Conservation (phyloP, 2,797 vertebrate genomes). For the Acanthopagrus latus region DNA sequence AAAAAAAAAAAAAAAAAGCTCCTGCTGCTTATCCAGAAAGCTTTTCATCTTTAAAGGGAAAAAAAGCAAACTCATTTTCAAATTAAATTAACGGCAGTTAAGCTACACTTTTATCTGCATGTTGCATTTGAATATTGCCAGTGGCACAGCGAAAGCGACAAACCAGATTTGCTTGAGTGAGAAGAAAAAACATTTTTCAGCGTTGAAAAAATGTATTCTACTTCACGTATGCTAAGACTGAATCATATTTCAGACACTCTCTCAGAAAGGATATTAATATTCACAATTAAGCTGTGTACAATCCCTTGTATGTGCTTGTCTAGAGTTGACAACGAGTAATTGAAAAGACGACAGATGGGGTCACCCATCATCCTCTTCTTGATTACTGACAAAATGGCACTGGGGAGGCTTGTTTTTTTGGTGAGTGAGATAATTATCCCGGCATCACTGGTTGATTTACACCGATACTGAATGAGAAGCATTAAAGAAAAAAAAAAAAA, state of each 20-base stretch:
- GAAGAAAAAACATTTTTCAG: not conserved
- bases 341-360: conserved; percentile 34
- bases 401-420: conserved; percentile 25
- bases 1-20: not conserved
- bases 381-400: conserved; percentile 38
- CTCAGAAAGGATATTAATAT: conserved; percentile 22
- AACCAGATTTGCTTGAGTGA: conserved; percentile 26
- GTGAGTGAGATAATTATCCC: conserved; percentile 37
- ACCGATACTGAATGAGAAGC: conserved; percentile 13
- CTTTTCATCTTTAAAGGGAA: conserved; percentile 40
- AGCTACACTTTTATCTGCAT: conserved; percentile 43
- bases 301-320: conserved; percentile 17
- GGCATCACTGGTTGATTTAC: conserved; percentile 11
- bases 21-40: conserved; percentile 22
- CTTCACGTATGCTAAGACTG: not conserved
- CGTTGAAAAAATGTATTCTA: not conserved
- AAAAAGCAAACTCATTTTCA: conserved; percentile 32
- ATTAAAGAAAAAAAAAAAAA: conserved; percentile 14
- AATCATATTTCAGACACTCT: conserved; percentile 6
- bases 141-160: conserved; percentile 29
- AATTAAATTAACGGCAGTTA: conserved; percentile 53
- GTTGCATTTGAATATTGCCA: conserved; percentile 45
- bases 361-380: conserved; percentile 34
- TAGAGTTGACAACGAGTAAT: conserved; percentile 30
- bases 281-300: conserved; percentile 8